phyloP scores from a whole-genome alignment of 2,113 vertebrate species.

The Chamaetylas fuelleborni region DNA sequence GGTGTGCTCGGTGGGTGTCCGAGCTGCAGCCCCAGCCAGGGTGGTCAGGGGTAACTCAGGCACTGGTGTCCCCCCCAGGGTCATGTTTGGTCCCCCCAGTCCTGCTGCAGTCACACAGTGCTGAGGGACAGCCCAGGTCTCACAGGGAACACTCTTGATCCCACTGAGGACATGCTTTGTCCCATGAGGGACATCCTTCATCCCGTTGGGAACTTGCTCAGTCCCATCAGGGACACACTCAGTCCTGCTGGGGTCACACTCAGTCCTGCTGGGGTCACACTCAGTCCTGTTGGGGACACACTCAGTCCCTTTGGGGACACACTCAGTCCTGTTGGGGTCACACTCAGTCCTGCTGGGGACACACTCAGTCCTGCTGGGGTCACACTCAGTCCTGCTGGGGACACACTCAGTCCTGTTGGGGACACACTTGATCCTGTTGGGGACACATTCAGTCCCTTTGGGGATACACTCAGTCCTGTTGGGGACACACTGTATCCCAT shows the following conservation, averaged over 20 bases:
- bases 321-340: too few relatives aligned
- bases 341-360: not conserved
- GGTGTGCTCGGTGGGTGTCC: fast-evolving
- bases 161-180: not conserved
- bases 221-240: too few relatives aligned
- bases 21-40: not conserved
- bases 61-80: too few relatives aligned
- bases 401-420: too few relatives aligned
- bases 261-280: fast-evolving
- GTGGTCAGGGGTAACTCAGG: fast-evolving
- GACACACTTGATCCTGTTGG: too few relatives aligned
- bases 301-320: fast-evolving
- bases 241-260: not conserved
- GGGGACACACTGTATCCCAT: too few relatives aligned
- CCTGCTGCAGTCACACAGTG: not conserved
- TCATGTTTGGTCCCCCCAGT: not conserved
- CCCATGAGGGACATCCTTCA: not conserved
- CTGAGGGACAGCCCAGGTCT: not conserved
- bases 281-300: fast-evolving
- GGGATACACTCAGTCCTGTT: too few relatives aligned
- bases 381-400: too few relatives aligned
- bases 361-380: too few relatives aligned
- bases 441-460: too few relatives aligned
- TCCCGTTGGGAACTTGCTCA: not conserved
- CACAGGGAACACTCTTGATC: not conserved